A percentile compares a stretch with the other conserved stretches of the same genome.
Conservation (phyloP, 2,113 vertebrate genomes). For the Myanophis thanlyinensis region DNA sequence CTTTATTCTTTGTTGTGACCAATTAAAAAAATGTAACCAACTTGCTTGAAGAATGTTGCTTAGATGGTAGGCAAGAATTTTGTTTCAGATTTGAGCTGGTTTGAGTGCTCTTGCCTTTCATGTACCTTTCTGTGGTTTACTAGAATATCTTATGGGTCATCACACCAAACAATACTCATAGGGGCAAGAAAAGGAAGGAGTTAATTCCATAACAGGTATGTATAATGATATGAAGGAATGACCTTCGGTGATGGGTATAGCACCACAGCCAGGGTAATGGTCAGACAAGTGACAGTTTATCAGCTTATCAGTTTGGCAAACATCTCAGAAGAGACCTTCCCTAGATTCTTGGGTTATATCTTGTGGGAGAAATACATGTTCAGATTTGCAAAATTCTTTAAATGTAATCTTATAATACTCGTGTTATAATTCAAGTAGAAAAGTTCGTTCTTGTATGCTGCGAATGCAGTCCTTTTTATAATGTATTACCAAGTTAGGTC, state of each 20-base stretch:
- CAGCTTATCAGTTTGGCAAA: background rate
- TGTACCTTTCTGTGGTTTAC: background rate
- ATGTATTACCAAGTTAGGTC: background rate
- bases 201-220: background rate
- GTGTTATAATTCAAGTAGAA: background rate
- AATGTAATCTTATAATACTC: background rate
- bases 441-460: background rate
- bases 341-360: background rate
- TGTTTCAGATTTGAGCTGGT: background rate
- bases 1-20: background rate
- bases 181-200: background rate
- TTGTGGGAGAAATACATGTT: background rate
- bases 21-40: background rate
- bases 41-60: background rate
- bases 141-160: background rate
- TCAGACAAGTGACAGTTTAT: background rate
- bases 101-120: background rate
- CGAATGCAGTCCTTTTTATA: background rate
- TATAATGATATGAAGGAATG: background rate
- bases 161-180: background rate
- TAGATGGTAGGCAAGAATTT: background rate
- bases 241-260: background rate
- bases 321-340: background rate
- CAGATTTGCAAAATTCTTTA: background rate
- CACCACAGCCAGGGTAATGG: background rate